Evolutionary conservation across 2,113 vertebrate genomes (phyloP).

Genomic region (Labrus mixtus): DNA sequence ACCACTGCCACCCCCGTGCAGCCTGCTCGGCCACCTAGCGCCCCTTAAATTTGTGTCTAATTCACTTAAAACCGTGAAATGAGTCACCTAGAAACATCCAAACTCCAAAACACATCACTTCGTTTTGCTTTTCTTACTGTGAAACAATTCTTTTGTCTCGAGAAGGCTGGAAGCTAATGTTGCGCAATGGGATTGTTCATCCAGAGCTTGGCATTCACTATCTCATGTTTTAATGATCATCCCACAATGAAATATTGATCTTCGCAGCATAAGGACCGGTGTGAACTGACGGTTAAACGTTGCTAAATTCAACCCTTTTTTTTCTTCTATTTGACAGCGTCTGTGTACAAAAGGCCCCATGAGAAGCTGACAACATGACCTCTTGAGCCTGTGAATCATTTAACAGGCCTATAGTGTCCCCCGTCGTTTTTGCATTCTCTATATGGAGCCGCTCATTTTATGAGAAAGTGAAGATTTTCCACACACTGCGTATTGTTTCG

Average conservation of each 20-base stretch:
- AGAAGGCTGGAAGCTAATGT: constrained; percentile 30
- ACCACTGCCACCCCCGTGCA: too few species aligned
- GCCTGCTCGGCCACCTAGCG: too few species aligned
- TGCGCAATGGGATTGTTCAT: constrained; percentile 67
- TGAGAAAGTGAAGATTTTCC: constrained; percentile 27
- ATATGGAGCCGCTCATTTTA: constrained; percentile 44
- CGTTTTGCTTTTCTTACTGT: constrained; percentile 9
- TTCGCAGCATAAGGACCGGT: constrained; percentile 58
- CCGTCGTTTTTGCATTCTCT: constrained; percentile 38
- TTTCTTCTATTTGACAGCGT: constrained; percentile 25
- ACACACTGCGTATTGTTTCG: constrained; percentile 1
- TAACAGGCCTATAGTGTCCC: constrained; percentile 47
- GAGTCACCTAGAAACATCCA: too few species aligned
- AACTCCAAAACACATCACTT: constrained; percentile 5
- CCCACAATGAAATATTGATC: constrained; percentile 78
- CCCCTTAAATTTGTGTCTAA: too few species aligned
- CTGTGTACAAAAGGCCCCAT: constrained; percentile 18
- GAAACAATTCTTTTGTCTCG: constrained; percentile 22
- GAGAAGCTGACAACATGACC: constrained; percentile 27
- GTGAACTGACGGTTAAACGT: constrained; percentile 64
- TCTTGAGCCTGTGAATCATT: constrained; percentile 65
- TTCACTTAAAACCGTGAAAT: too few species aligned
- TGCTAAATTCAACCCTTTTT: constrained; percentile 48
- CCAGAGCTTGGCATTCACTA: constrained; percentile 65
- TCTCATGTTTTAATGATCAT: constrained; percentile 80